A percentile compares a stretch with the other conserved stretches of the same genome.
phyloP scores from a whole-genome alignment of 2,888 invertebrate genomes.

The Gibbula magus region DNA sequence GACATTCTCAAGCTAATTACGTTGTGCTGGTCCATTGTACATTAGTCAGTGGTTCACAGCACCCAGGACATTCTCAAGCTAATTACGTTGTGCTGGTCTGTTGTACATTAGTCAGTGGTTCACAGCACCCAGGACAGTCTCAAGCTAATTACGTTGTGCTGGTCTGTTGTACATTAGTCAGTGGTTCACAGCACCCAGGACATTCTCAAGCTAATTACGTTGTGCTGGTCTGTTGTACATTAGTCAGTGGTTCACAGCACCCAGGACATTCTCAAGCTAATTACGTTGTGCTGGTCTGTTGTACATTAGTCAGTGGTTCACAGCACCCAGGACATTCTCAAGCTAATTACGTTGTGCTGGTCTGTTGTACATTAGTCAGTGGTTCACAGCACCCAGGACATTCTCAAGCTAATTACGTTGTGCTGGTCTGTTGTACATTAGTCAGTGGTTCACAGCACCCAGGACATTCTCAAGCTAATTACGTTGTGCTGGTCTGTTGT shows the following conservation, averaged over 20 bases:
- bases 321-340: not conserved
- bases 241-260: not conserved
- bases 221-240: not conserved
- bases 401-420: not conserved
- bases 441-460: not conserved
- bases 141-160: not conserved
- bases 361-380: not conserved
- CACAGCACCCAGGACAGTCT: not conserved
- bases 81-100: not conserved
- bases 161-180: not conserved
- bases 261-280: not conserved
- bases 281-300: not conserved
- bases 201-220: not conserved
- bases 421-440: not conserved
- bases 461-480: not conserved
- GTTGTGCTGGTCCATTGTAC: not conserved
- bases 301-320: not conserved
- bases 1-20: not conserved
- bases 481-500: not conserved
- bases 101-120: too few species aligned
- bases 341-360: not conserved
- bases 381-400: not conserved
- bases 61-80: not conserved
- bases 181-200: not conserved
- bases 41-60: not conserved